Conservation (phyloP, 1,140 invertebrate species). For the Ips nitidus region DNA sequence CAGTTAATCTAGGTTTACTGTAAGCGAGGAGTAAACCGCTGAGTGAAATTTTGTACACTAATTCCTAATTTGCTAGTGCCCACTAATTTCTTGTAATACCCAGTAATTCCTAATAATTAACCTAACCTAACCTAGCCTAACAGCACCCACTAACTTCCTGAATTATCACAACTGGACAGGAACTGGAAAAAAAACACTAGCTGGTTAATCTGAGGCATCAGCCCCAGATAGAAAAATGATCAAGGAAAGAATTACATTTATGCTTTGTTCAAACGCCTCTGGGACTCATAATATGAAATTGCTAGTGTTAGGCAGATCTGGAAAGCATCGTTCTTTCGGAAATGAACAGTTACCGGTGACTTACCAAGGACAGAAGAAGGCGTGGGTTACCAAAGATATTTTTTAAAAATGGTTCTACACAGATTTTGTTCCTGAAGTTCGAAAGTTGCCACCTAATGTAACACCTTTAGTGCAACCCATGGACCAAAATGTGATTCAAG, state of each 20-base stretch:
- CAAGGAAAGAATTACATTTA: constrained; percentile 14
- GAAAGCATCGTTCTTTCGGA: constrained; percentile 11
- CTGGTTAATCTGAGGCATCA: constrained; percentile 8
- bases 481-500: constrained; percentile 47
- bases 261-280: constrained; percentile 15
- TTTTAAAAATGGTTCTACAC: constrained; percentile 33
- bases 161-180: too few species aligned
- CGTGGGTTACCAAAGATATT: constrained; percentile 12
- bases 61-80: too few species aligned
- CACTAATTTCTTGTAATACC: too few species aligned
- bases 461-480: constrained; percentile 51
- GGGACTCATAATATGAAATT: constrained; percentile 20
- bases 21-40: too few species aligned
- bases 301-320: constrained; percentile 16
- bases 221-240: constrained; percentile 28
- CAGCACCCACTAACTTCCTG: too few species aligned
- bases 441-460: constrained; percentile 48
- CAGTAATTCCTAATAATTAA: too few species aligned
- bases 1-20: too few species aligned
- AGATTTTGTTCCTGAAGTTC: constrained; percentile 28
- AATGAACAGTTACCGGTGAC: constrained; percentile 6
- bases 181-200: constrained; percentile 32
- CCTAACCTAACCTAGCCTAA: too few species aligned
- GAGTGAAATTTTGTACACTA: too few species aligned
- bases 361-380: constrained; percentile 6